Conservation (phyloP, 2,797 vertebrate species). For the Miichthys miiuy region DNA sequence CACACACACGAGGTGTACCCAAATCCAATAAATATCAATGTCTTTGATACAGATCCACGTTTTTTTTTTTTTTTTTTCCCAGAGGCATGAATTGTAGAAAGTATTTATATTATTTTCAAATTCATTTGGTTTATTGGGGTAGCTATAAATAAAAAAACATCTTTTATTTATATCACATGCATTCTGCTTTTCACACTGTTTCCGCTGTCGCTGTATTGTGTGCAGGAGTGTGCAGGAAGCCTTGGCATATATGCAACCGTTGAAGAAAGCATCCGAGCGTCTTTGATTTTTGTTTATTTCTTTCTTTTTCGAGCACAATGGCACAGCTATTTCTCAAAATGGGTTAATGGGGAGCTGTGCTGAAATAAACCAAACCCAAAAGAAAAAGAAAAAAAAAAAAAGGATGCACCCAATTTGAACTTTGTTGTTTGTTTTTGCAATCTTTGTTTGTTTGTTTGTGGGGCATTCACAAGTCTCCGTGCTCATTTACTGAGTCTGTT, state of each 20-base stretch:
- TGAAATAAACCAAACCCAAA: slow-evolving; percentile 1
- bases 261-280: slow-evolving; percentile 10
- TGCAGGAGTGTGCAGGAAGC: slow-evolving; percentile 1
- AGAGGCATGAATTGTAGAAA: neutral
- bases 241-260: neutral
- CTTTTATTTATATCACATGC: neutral
- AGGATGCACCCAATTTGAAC: slow-evolving; percentile 33
- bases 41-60: neutral
- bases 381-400: neutral
- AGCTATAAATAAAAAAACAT: slow-evolving; percentile 4
- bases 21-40: slow-evolving; percentile 30
- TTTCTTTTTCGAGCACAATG: slow-evolving; percentile 14
- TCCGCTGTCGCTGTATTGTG: neutral
- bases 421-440: slow-evolving; percentile 39
- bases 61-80: slow-evolving; percentile 1
- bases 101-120: neutral
- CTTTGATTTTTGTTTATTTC: slow-evolving; percentile 14
- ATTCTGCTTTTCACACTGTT: neutral
- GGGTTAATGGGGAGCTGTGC: slow-evolving; percentile 41
- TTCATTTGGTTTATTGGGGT: neutral
- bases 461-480: neutral
- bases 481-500: slow-evolving; percentile 38
- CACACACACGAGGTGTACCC: slow-evolving; percentile 12
- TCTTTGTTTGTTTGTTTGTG: slow-evolving; percentile 33
- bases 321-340: slow-evolving; percentile 24